Conservation (phyloP, 2,797 vertebrate genomes). For the Thripadectes ignobilis region DNA sequence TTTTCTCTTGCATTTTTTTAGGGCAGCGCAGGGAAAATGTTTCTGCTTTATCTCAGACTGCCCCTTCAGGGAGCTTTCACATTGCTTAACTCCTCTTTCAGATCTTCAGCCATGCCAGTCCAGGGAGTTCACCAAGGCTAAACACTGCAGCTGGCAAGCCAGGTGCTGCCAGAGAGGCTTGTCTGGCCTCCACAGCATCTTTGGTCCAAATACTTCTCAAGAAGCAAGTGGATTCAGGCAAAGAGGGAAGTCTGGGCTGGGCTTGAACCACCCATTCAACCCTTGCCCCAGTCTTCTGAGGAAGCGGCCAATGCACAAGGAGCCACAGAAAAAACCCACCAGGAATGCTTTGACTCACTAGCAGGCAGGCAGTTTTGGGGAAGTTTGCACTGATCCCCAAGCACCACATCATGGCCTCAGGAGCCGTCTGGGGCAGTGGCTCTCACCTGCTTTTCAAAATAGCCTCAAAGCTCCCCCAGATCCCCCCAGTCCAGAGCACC, state of each 20-base stretch:
- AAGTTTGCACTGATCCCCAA: neutral
- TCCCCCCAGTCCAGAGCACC: rapidly evolving
- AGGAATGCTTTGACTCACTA: neutral
- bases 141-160: neutral
- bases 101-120: neutral
- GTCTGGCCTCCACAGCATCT: neutral
- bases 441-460: neutral
- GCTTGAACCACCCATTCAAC: neutral
- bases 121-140: neutral
- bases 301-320: neutral
- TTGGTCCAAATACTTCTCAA: neutral
- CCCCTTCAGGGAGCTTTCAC: neutral
- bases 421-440: neutral
- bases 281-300: neutral
- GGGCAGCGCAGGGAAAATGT: neutral
- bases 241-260: no score
- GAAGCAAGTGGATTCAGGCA: neutral
- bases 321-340: neutral
- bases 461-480: neutral
- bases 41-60: neutral
- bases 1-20: neutral
- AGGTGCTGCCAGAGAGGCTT: neutral
- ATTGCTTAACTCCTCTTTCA: neutral
- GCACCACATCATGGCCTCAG: rapidly evolving
- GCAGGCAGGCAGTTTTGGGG: neutral